Evolutionary conservation across 2,888 invertebrate species (phyloP).

Genomic region (Chydorus sphaericus): DNA sequence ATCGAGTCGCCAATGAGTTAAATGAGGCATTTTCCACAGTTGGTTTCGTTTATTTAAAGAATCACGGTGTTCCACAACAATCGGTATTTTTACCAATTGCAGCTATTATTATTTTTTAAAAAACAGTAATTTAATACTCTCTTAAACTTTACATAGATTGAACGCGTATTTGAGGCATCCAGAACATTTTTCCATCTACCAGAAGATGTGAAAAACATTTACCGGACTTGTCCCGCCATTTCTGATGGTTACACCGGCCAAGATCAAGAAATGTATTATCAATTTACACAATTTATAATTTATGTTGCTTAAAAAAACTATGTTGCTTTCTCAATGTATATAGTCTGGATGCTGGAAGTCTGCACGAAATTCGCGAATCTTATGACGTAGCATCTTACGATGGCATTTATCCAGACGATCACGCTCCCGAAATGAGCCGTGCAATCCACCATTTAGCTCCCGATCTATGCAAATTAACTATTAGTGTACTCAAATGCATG

Average conservation of each 20-base stretch:
- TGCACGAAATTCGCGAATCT: constrained; percentile 16
- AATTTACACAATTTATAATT: background rate
- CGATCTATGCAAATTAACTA: background rate
- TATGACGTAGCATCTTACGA: constrained; percentile 14
- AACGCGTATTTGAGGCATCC: constrained; percentile 41
- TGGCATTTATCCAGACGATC: constrained; percentile 14
- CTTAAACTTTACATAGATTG: background rate
- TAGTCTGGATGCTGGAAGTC: constrained; percentile 3
- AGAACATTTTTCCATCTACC: constrained; percentile 54
- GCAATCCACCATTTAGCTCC: background rate
- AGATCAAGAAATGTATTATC: constrained; percentile 10
- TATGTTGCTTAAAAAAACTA: background rate
- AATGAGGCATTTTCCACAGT: constrained; percentile 19
- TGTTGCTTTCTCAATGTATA: constrained; percentile 36
- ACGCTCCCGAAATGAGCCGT: constrained; percentile 13
- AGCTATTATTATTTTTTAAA: background rate
- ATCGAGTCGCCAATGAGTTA: constrained; percentile 16
- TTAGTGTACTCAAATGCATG: constrained; percentile 11
- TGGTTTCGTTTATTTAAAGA: constrained; percentile 22
- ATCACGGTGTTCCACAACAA: constrained; percentile 20
- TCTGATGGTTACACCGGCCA: background rate
- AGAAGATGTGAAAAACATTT: constrained; percentile 28
- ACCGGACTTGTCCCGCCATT: constrained; percentile 7
- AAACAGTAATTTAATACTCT: background rate
- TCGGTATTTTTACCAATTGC: constrained; percentile 13